phyloP scores from a whole-genome alignment of 2,113 vertebrate genomes.

The Ivindomyrus marchei region DNA sequence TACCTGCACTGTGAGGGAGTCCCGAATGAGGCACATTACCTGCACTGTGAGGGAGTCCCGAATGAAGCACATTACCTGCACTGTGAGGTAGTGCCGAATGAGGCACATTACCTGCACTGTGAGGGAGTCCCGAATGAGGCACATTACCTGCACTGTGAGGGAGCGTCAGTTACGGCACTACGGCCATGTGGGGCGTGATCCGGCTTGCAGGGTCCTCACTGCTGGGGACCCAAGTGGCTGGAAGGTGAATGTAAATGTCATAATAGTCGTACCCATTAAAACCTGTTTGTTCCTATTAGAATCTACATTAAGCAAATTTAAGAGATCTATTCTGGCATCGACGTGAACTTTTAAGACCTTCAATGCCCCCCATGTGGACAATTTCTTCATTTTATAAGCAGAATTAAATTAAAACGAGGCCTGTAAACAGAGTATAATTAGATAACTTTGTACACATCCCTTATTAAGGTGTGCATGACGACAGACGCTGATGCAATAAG shows the following conservation, averaged over 20 bases:
- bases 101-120: no score
- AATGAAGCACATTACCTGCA: no score
- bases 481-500: neutral
- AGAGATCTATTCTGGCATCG: neutral
- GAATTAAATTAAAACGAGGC: neutral
- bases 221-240: no score
- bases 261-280: neutral
- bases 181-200: no score
- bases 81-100: no score
- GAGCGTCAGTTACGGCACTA: no score
- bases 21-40: no score
- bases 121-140: no score
- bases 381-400: neutral
- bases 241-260: neutral
- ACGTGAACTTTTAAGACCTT: neutral
- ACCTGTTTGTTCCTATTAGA: neutral
- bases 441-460: neutral
- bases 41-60: no score
- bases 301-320: neutral
- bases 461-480: neutral
- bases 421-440: neutral
- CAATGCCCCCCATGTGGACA: neutral
- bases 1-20: no score
- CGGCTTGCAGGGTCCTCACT: no score
- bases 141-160: no score